These are phyloP conservation scores for Pentamera pediparva DNA, from an alignment of 53 echinoderm and acorn worm species.

Conservation along the genomic window DNA sequence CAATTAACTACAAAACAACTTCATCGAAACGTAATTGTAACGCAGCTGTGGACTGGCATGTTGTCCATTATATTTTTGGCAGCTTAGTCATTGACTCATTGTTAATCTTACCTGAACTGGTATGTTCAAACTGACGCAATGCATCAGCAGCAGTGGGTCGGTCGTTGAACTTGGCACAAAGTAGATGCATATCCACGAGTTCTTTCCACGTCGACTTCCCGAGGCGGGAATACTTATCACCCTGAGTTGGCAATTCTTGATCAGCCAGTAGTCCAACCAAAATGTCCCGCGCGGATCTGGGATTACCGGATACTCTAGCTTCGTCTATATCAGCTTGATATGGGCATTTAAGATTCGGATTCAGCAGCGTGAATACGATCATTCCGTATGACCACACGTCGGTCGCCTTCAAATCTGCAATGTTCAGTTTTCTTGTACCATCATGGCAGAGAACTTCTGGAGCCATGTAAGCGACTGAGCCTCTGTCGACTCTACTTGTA, in stretches of 20 bases:
- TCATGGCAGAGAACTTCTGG: conserved; percentile 15
- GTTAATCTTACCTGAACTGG: too few relatives aligned
- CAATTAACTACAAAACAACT: too few relatives aligned
- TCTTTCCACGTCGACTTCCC: background rate
- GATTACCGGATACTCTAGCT: background rate
- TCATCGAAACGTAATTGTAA: too few relatives aligned
- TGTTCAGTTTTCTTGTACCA: background rate
- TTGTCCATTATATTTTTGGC: too few relatives aligned
- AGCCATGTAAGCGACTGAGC: conserved; percentile 31
- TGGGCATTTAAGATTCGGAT: conserved; percentile 24
- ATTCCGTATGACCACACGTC: conserved; percentile 38
- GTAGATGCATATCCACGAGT: background rate
- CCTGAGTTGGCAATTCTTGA: background rate
- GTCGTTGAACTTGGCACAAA: background rate
- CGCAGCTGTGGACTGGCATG: too few relatives aligned
- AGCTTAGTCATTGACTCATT: too few relatives aligned
- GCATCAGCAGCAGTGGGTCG: background rate
- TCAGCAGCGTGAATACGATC: conserved; percentile 12
- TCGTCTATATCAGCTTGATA: background rate
- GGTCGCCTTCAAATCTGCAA: conserved; percentile 16
- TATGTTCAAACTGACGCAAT: too few relatives aligned
- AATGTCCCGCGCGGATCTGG: background rate
- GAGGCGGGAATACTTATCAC: background rate
- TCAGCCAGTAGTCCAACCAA: background rate
- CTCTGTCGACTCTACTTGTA: conserved; percentile 21